phyloP scores from a whole-genome alignment of 2,888 invertebrate species.

The Cyaniris semiargus region DNA sequence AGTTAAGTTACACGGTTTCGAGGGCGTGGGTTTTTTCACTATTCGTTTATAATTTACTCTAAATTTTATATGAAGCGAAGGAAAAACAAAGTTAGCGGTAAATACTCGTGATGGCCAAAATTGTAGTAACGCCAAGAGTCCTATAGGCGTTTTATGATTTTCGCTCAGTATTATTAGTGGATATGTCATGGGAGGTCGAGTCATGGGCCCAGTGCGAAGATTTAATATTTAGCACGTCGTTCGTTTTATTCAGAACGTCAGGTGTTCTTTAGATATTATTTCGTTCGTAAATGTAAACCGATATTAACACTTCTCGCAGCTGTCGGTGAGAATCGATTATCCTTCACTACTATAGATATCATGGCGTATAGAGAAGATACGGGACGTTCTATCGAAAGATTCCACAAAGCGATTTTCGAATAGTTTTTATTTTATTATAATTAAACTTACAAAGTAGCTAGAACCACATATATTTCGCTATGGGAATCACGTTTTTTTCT shows the following conservation, averaged over 20 bases:
- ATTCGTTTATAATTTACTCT: conserved; percentile 20
- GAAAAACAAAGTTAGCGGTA: conserved; percentile 32
- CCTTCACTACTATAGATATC: conserved; percentile 19
- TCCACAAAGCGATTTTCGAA: conserved; percentile 37
- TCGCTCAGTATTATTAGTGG: conserved; percentile 74
- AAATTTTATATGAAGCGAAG: conserved; percentile 30
- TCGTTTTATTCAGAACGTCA: conserved; percentile 28
- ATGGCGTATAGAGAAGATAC: conserved; percentile 28
- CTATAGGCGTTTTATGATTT: conserved; percentile 67
- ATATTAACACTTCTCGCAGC: conserved; percentile 25
- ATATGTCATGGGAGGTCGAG: conserved; percentile 54
- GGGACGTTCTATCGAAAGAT: conserved; percentile 32
- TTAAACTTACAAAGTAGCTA: conserved; percentile 52
- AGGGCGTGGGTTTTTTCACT: conserved; percentile 1
- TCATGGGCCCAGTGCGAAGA: conserved; percentile 63
- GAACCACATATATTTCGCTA: conserved; percentile 65
- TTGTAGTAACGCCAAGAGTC: conserved; percentile 65
- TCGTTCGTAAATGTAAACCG: conserved; percentile 21
- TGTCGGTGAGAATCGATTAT: conserved; percentile 10
- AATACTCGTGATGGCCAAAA: conserved; percentile 73
- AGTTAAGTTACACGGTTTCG: conserved; percentile 13
- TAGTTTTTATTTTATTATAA: conserved; percentile 39
- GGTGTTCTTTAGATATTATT: conserved; percentile 28
- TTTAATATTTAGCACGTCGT: conserved; percentile 22
- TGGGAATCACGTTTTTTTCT: conserved; percentile 66